phyloP scores from a whole-genome alignment of 2,113 vertebrate species.

The Zosterops lateralis region DNA sequence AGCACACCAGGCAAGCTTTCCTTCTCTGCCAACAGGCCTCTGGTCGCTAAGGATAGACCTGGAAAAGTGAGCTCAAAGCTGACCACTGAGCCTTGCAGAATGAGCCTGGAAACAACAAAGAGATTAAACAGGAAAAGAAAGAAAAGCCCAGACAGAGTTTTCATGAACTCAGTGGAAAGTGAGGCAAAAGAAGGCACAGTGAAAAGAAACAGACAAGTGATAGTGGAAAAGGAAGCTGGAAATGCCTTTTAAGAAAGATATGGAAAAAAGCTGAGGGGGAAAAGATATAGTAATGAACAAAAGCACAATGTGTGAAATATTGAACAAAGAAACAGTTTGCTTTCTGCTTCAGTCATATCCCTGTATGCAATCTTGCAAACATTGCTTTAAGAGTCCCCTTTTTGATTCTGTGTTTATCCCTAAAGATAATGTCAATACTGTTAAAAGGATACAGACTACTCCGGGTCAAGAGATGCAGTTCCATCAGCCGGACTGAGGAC shows the following conservation, averaged over 20 bases:
- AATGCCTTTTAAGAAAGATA: not conserved
- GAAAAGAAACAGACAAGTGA: not conserved
- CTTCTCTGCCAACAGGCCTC: not conserved
- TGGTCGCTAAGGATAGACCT: fast-evolving
- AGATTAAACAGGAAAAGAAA: not conserved
- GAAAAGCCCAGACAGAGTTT: not conserved
- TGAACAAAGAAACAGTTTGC: not conserved
- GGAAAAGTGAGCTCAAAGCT: not conserved
- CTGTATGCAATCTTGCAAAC: not conserved
- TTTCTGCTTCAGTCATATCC: not conserved
- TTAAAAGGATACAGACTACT: not conserved
- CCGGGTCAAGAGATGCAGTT: not conserved
- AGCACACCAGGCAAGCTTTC: not conserved
- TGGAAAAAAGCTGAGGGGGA: not conserved
- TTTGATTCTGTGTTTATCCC: not conserved
- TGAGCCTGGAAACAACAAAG: not conserved
- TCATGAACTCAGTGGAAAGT: not conserved
- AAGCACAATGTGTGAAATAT: not conserved
- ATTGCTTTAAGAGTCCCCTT: not conserved
- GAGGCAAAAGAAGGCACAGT: not conserved
- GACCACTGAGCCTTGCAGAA: not conserved
- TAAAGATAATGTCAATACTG: not conserved
- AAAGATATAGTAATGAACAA: not conserved
- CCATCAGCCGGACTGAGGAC: not conserved
- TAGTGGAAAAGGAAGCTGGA: not conserved